phyloP scores from a whole-genome alignment of 2,797 vertebrate species.

The Eidolon dupreanum region DNA sequence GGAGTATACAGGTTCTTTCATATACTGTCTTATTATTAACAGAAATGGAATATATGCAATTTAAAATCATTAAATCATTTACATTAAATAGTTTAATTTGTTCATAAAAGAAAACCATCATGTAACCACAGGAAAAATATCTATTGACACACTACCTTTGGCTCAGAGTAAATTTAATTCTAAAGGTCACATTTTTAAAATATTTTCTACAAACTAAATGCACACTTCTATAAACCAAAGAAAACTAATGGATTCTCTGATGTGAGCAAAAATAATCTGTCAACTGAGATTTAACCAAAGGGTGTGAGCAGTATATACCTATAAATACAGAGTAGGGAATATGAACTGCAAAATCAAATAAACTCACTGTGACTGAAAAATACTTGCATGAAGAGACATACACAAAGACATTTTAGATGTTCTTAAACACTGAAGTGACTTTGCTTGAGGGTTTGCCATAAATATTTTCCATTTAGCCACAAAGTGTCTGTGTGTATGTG shows the following conservation, averaged over 20 bases:
- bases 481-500: conserved; percentile 15
- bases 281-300: conserved; percentile 74
- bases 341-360: conserved; percentile 76
- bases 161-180: conserved; percentile 68
- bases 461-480: conserved; percentile 69
- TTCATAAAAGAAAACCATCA: conserved; percentile 70
- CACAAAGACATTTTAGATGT: conserved; percentile 65
- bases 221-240: conserved; percentile 75
- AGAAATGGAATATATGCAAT: not conserved
- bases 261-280: conserved; percentile 76
- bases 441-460: conserved; percentile 49
- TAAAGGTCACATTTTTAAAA: conserved; percentile 80
- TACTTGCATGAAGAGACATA: conserved; percentile 43
- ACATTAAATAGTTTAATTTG: conserved; percentile 24
- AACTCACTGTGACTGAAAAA: conserved; percentile 49
- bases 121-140: conserved; percentile 65
- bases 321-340: conserved; percentile 77
- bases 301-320: conserved; percentile 69
- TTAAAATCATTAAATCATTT: conserved; percentile 48
- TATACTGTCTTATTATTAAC: not conserved
- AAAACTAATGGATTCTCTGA: conserved; percentile 73
- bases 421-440: conserved; percentile 73
- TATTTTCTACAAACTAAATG: conserved; percentile 76
- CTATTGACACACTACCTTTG: conserved; percentile 78
- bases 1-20: not conserved